Percentiles rank a stretch among this genome's conserved stretches.
These are phyloP conservation scores for Ianthella basta DNA, from an alignment of 37 sponge, comb jelly and placozoan species.

Conservation along the genomic window DNA sequence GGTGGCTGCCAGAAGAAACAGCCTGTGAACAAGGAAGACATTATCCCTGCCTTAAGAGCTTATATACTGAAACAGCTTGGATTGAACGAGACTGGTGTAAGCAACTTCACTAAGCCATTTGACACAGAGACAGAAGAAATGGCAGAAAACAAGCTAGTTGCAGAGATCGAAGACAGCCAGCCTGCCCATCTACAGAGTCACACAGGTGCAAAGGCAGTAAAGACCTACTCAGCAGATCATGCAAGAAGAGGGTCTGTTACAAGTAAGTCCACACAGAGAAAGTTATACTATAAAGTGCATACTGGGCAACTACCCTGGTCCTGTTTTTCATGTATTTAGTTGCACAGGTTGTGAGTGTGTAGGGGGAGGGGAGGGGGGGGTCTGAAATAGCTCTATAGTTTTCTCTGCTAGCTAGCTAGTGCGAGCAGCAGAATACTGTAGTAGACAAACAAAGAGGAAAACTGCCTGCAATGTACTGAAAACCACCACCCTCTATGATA, in stretches of 20 bases:
- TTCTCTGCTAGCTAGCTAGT: too few relatives aligned
- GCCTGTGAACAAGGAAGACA: not conserved
- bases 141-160: not conserved
- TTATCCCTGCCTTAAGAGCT: not conserved
- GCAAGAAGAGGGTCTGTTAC: not conserved
- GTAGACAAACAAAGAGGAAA: too few relatives aligned
- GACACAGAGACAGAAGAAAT: not conserved
- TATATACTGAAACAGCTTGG: constrained; percentile 16
- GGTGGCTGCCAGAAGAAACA: constrained; percentile 8
- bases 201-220: not conserved
- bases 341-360: too few relatives aligned
- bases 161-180: constrained; percentile 13
- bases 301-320: too few relatives aligned
- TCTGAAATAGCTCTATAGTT: too few relatives aligned
- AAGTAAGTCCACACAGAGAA: not conserved
- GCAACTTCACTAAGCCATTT: too few relatives aligned
- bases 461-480: too few relatives aligned
- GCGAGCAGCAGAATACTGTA: too few relatives aligned
- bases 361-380: too few relatives aligned
- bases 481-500: too few relatives aligned
- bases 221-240: not conserved
- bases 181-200: not conserved
- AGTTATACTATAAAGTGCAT: too few relatives aligned
- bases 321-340: too few relatives aligned
- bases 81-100: not conserved